Base-by-base conservation (phyloP, 2,888 invertebrate species). In the Zygogramma bicolorata region DNA sequence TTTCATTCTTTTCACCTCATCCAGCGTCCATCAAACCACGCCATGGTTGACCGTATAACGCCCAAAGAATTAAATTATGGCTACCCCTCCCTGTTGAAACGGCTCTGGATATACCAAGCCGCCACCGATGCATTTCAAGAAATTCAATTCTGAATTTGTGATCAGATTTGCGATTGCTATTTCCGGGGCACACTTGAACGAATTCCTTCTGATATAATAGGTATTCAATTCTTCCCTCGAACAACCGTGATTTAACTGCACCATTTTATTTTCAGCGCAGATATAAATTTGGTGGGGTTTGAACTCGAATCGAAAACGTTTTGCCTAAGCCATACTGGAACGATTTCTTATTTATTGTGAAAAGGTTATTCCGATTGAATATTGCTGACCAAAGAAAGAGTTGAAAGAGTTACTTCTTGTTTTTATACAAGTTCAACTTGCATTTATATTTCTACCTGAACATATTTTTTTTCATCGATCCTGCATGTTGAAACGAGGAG, bases 91-190 rank as follows among this genome's bases (percentile, higher is more conserved):
- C 42, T 2, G 6, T n/a, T 18, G 53, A n/a, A 27, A 22, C 53
- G 53, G n/a, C 27, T 4, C 53, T 53, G 53, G 70, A 70, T 74
- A 71, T 71, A 75, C 75, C 72, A 71, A 70, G 74, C 62, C 67
- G 70, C 62, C 67, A 71, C 74, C 65, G 62, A 70, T 74, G 75
- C 68, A 74, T 74, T 75, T 74, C 74, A 66, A 68, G 74, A 71
- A 75, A 75, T 75, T 75, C 75, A 74, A 75, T 75, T 75, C 74
- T 71, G 74, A 75, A 75, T 75, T 74, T 70, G 75, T 70, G 71
- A 75, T 75, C 75, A 72, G 75, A 74, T 75, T 74, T 71, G 70
- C 74, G 75, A 74, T 74, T 75, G 75, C 75, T 75, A 75, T 75
- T 75, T 74, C 73, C 75, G 71, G 71, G 75, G 70, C 75, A 71